Conservation (phyloP, 2,113 vertebrate species). For the Hiodon alosoides region DNA sequence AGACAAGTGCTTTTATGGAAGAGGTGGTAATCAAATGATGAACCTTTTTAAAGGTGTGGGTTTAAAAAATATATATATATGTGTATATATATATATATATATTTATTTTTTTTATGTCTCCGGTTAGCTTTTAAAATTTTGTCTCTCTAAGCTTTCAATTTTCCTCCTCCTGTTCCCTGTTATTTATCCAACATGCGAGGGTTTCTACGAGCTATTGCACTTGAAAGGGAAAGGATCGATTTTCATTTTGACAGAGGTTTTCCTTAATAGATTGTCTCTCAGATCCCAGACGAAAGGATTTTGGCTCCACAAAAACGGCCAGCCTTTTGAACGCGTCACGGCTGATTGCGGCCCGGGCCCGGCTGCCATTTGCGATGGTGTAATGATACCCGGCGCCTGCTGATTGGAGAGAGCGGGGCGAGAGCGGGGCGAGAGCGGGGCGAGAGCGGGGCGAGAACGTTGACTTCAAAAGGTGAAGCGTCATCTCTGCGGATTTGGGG, state of each 20-base stretch:
- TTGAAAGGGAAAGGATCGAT: conserved; percentile 31
- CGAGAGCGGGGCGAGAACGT: neutral
- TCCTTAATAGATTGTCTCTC: conserved; percentile 46
- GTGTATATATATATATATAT: no score
- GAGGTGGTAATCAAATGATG: no score
- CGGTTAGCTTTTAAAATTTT: neutral
- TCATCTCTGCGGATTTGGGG: no score
- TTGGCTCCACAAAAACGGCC: conserved; percentile 32
- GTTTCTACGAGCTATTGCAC: conserved; percentile 18
- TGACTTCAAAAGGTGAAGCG: no score
- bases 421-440: no score
- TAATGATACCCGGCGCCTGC: no score
- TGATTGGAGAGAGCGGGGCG: no score
- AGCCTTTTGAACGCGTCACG: conserved; percentile 46
- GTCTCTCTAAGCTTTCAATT: neutral
- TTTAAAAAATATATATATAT: no score
- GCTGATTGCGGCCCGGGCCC: conserved; percentile 37
- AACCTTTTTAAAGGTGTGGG: neutral
- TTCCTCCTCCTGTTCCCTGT: neutral
- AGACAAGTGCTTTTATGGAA: no score
- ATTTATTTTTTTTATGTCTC: no score
- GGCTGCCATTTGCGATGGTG: neutral
- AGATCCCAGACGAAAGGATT: conserved; percentile 26
- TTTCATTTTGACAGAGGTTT: conserved; percentile 26
- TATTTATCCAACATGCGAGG: conserved; percentile 1